Percentiles rank a stretch among this genome's conserved stretches.
These are phyloP conservation scores for Pelosia muscerda DNA, from an alignment of 2,888 invertebrate species.

Conservation along the genomic window DNA sequence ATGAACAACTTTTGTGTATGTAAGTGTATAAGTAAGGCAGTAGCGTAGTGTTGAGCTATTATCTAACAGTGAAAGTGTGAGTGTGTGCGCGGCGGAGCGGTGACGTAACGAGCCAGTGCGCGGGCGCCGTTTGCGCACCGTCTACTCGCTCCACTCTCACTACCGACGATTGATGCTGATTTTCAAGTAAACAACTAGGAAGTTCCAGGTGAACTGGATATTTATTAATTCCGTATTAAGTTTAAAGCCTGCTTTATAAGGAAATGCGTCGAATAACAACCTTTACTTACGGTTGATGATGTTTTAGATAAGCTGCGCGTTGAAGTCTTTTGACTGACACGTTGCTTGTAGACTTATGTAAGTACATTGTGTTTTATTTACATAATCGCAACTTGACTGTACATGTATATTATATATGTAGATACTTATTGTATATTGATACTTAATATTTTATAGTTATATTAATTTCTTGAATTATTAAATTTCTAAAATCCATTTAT, in stretches of 20 bases:
- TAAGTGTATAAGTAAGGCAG: constrained; percentile 85
- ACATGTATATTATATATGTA: constrained; percentile 30
- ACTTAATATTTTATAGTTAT: constrained; percentile 34
- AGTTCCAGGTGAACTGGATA: constrained; percentile 70
- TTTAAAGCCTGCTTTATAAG: constrained; percentile 52
- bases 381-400: constrained; percentile 43
- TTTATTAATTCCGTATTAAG: constrained; percentile 62
- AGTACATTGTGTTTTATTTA: constrained; percentile 47
- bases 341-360: constrained; percentile 38
- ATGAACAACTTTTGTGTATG: constrained; percentile 75
- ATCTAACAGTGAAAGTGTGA: constrained; percentile 85
- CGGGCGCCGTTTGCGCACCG: constrained; percentile 48
- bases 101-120: constrained; percentile 75
- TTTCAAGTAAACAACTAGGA: constrained; percentile 77
- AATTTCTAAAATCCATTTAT: constrained; percentile 32
- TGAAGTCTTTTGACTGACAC: constrained; percentile 62
- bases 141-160: constrained; percentile 73
- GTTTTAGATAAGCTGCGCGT: constrained; percentile 57
- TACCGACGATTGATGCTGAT: constrained; percentile 70
- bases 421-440: constrained; percentile 31
- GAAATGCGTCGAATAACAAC: constrained; percentile 53
- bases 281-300: constrained; percentile 47
- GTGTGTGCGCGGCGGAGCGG: constrained; percentile 77
- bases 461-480: constrained; percentile 20
- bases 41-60: constrained; percentile 76